Evolutionary conservation across 2,113 vertebrate species (phyloP).

Genomic region (Zonotrichia leucophrys): DNA sequence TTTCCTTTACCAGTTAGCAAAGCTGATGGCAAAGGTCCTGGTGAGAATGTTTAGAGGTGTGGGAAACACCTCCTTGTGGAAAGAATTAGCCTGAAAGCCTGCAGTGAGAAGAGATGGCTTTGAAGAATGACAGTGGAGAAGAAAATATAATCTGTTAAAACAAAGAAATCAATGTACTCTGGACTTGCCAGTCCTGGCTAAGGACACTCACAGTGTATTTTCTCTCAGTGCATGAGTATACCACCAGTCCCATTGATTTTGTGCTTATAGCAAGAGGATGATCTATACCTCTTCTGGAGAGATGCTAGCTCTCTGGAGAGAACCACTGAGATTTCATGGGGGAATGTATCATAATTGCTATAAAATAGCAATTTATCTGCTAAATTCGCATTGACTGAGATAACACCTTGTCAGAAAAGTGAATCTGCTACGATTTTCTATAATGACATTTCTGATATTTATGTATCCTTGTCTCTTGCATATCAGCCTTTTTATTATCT

Average conservation of each 20-base stretch:
- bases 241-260: constrained; percentile 58
- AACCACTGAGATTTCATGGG: constrained; percentile 18
- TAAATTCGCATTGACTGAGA: constrained; percentile 23
- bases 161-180: constrained; percentile 41
- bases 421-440: background rate
- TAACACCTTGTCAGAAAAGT: background rate
- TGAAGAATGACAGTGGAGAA: background rate
- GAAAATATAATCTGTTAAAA: constrained; percentile 26
- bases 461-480: background rate
- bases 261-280: constrained; percentile 30
- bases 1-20: background rate
- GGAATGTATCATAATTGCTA: constrained; percentile 28
- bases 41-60: background rate
- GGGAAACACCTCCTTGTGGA: background rate
- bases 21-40: background rate
- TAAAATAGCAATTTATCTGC: constrained; percentile 33
- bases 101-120: background rate
- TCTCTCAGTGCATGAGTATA: constrained; percentile 3
- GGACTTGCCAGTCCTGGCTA: background rate
- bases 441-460: background rate
- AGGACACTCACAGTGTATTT: background rate
- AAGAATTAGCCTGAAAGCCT: background rate
- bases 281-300: constrained; percentile 34
- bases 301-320: background rate
- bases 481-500: background rate